phyloP scores from a whole-genome alignment of 2,888 invertebrate species.

The Acronicta aceris region DNA sequence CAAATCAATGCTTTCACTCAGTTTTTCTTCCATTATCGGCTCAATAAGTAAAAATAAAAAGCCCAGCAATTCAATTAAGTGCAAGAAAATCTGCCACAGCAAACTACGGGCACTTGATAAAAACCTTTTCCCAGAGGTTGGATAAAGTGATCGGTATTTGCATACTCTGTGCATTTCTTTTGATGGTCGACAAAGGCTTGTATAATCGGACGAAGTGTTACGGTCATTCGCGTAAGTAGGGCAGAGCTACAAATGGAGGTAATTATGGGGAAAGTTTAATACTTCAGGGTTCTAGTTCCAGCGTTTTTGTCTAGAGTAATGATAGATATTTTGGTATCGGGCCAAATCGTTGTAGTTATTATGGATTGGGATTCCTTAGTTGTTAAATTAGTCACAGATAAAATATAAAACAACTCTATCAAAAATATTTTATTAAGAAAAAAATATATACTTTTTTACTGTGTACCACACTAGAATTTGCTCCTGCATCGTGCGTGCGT shows the following conservation, averaged over 20 bases:
- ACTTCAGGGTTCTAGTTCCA: constrained; percentile 30
- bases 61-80: constrained; percentile 16
- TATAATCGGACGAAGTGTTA: constrained; percentile 34
- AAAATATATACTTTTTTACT: too few relatives aligned
- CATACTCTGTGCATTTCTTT: constrained; percentile 44
- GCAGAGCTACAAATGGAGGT: constrained; percentile 31
- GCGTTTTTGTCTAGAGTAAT: constrained; percentile 25
- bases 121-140: constrained; percentile 26
- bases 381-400: not conserved
- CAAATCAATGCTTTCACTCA: not conserved
- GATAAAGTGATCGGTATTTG: constrained; percentile 39
- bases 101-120: constrained; percentile 28
- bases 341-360: constrained; percentile 25
- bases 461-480: too few relatives aligned
- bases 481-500: too few relatives aligned
- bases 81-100: constrained; percentile 21
- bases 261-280: constrained; percentile 41
- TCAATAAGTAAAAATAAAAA: constrained; percentile 24
- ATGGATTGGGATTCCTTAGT: not conserved
- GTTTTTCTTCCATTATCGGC: constrained; percentile 21
- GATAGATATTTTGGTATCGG: constrained; percentile 30
- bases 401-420: too few relatives aligned
- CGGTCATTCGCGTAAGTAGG: constrained; percentile 32
- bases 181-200: constrained; percentile 24
- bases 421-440: too few relatives aligned